These are phyloP conservation scores for Melopsittacus undulatus DNA, from an alignment of 2,797 vertebrate genomes.

Conservation along the genomic window DNA sequence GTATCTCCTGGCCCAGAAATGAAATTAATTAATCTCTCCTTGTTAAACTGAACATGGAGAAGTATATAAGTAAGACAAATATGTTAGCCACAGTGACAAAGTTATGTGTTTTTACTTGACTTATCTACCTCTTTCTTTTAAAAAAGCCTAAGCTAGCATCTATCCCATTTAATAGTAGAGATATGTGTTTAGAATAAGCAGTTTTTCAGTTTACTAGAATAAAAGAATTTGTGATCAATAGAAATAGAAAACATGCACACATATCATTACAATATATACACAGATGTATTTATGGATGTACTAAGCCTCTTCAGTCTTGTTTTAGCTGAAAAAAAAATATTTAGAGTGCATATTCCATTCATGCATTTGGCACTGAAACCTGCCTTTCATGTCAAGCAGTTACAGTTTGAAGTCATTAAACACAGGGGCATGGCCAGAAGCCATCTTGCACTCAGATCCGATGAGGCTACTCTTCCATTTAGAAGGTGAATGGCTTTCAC, in stretches of 20 bases:
- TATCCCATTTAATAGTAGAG: neutral
- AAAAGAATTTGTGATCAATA: neutral
- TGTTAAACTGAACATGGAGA: neutral
- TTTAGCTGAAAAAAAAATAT: neutral
- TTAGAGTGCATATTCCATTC: neutral
- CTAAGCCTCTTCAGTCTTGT: neutral
- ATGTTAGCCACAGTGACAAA: neutral
- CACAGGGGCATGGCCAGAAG: neutral
- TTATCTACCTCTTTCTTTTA: neutral
- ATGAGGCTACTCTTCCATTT: neutral
- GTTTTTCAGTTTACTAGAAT: neutral
- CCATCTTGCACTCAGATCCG: neutral
- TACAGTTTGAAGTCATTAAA: neutral
- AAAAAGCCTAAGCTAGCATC: neutral
- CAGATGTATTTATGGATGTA: neutral
- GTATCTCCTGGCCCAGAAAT: neutral
- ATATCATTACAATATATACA: neutral
- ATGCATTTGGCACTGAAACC: neutral
- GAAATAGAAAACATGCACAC: neutral
- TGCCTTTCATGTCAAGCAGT: neutral
- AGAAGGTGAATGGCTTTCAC: neutral
- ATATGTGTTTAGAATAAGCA: neutral
- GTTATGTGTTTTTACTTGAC: neutral
- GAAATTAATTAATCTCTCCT: neutral
- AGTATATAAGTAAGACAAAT: neutral